Base-by-base conservation (phyloP, 2,888 invertebrate genomes). In the Microplitis manilae region DNA sequence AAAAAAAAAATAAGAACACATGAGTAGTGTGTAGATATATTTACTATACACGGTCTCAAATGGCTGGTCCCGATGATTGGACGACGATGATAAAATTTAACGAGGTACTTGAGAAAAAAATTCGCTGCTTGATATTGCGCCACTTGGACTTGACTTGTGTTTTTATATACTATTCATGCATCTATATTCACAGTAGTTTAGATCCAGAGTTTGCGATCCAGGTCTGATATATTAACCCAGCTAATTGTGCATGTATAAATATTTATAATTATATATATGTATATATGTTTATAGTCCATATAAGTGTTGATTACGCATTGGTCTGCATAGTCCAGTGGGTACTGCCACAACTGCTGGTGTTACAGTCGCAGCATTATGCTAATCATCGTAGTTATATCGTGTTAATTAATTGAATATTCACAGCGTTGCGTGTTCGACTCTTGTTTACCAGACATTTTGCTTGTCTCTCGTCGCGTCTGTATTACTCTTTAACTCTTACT, bases 331-430 rank as follows among this genome's bases (percentile, higher is more conserved):
- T 65, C 65, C 65, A 65, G 13, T 13, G 2, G 50, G 5, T 50
- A 50, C 30, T 30, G 13, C 9, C 13, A 50, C 50, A 8, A 50
- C 50, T 50, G 13, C 9, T 13, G 50, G 8, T 13, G 13, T 50
- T 65, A 65, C 65, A 65, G 65, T 65, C 38, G 13, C 38, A 65
- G 73, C 69, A 64, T 50, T 81, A 84, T 83, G 83, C 77, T 84
- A 84, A 84, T 84, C 79, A 76, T 79, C 41, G 79, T 79, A 76
- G 83, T 79, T 79, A 77, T 80, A 78, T 77, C 73, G 79, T 77
- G 80, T 74, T 82, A 84, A 85, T 84, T 84, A 84, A 84, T 85
- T 82, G 82, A 85, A 85, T 82, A 81, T 84, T 82, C 81, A 79
- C 79, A 73, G 20, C 62, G 64, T 76, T 79, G 77, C 77, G 77